Evolutionary conservation across 2,113 vertebrate genomes (phyloP), one percentile per base, ranked within the genome.

Genomic region (Spea multiplicata): DNA sequence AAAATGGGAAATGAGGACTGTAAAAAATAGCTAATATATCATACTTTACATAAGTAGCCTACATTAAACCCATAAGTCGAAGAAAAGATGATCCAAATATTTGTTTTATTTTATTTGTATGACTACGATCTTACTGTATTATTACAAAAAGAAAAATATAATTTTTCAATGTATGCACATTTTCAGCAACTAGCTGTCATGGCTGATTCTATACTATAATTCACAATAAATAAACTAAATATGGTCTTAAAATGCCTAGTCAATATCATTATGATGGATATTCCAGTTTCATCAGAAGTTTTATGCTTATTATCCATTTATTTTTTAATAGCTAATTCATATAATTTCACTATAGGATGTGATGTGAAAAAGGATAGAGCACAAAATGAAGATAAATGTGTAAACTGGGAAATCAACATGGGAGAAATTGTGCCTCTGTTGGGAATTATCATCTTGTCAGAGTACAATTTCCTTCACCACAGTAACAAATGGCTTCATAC

Each of bases 391-490:
- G 78, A 80, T 80, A 68, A 80, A 80, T 80, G 71, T 74, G 71
- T 68, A 74, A 73, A 80, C 78, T 66, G 13, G 64, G 78, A 80
- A 80, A 67, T 80, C 78, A 80, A 80, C 78, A 74, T 80, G 78
- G 71, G 64, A 50, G 17, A 74, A 80, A 80, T 80, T 80, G 78
- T 45, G 53, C 71, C 78, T 80, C 78, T 74, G 71, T 74, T 80
- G 78, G 78, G 78, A 80, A 80, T 80, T 80, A 80, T 74, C 78
- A 80, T 80, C 78, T 74, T 80, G 78, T 80, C 78, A 80, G 78
- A 74, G 71, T 65, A 74, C 78, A 80, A 80, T 80, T 80, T 80
- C 65, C 78, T 62, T 80, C 78, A 80, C 78, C 78, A 74, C 78
- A 80, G 78, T 80, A 80, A 80, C 71, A 80, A 80, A 80, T 80